Evolutionary conservation across 2,113 vertebrate genomes (phyloP).

Genomic region (Herpailurus yagouaroundi): DNA sequence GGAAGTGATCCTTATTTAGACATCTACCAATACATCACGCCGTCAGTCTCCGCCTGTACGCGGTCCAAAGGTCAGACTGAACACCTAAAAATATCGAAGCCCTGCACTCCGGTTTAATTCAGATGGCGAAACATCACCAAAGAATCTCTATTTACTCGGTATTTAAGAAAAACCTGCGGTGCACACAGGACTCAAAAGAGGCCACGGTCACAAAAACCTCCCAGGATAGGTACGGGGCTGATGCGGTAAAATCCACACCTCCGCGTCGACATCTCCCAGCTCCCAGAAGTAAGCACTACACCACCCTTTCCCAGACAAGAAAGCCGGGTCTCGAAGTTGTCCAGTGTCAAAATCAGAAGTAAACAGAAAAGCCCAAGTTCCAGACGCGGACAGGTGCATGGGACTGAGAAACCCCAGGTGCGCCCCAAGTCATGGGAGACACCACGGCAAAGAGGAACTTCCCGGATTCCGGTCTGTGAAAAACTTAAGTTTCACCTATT

Average conservation of each 20-base stretch:
- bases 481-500: background rate
- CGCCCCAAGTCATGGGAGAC: background rate
- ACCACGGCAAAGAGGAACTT: background rate
- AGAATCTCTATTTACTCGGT: background rate
- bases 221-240: accelerated
- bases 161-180: background rate
- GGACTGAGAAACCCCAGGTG: background rate
- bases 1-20: background rate
- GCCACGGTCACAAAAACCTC: no score
- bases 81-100: background rate
- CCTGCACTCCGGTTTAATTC: background rate
- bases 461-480: background rate
- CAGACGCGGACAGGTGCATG: no score
- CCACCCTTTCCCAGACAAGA: background rate
- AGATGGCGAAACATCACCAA: background rate
- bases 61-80: background rate
- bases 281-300: accelerated
- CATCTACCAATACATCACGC: background rate
- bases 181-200: background rate
- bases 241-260: background rate
- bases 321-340: background rate
- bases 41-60: accelerated
- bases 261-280: background rate
- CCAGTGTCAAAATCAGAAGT: background rate
- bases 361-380: background rate